Conservation (phyloP, 2,113 vertebrate species). For the Chlamydotis undulata region DNA sequence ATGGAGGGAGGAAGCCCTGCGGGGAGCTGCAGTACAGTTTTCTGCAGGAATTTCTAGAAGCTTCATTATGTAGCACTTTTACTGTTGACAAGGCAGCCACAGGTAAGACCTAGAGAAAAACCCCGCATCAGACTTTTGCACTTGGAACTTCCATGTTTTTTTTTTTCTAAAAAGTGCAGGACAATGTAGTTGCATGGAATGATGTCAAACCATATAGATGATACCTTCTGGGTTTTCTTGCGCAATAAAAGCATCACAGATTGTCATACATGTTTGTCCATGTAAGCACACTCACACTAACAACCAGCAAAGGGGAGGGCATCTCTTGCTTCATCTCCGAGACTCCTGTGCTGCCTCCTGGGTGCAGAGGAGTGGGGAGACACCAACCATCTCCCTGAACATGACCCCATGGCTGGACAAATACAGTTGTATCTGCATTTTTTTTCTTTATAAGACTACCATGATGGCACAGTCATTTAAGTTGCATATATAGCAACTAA, state of each 20-base stretch:
- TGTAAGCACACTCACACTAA: accelerated
- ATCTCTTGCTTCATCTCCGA: background rate
- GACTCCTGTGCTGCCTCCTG: background rate
- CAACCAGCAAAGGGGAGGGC: background rate
- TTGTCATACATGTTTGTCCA: background rate
- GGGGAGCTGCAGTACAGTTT: background rate
- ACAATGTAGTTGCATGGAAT: background rate
- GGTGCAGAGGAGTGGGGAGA: background rate
- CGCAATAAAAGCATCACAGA: background rate
- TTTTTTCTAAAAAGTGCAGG: background rate
- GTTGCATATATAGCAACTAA: background rate
- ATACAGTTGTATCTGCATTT: background rate
- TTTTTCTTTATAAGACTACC: background rate
- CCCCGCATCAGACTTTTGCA: background rate
- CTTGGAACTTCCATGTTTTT: background rate
- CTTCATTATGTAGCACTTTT: background rate
- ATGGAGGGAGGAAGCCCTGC: background rate
- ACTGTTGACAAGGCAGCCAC: background rate
- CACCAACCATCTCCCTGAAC: background rate
- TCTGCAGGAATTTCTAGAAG: background rate
- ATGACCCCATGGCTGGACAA: background rate
- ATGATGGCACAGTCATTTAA: background rate
- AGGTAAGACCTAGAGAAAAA: background rate
- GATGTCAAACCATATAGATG: background rate
- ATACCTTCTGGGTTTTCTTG: background rate